Percentiles rank a stretch among this genome's conserved stretches.
Evolutionary conservation across 2,888 invertebrate species (phyloP).

Genomic region (Agrotis puta): DNA sequence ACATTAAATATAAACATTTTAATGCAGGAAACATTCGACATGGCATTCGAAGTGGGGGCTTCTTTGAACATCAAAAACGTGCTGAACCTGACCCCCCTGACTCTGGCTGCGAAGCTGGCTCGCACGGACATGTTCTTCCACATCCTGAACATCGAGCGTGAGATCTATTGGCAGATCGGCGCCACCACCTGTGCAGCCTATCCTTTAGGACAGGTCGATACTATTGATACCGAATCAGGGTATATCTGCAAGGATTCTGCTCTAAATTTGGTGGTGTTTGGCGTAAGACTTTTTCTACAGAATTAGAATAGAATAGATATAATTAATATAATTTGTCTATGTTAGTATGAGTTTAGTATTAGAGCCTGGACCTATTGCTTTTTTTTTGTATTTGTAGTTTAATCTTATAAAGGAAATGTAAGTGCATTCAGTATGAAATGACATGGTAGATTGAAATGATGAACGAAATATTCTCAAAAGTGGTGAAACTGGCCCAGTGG

Average conservation of each 20-base stretch:
- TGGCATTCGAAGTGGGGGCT: conserved; percentile 98
- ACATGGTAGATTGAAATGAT: too few species aligned
- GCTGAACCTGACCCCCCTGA: conserved; percentile 97
- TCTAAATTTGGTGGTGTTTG: conserved; percentile 98
- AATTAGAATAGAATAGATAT: too few species aligned
- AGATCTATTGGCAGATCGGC: conserved; percentile 99
- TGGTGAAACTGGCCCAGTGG: background rate
- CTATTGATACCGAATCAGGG: conserved; percentile 97
- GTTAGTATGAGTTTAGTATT: too few species aligned
- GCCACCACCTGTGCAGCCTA: conserved; percentile 99
- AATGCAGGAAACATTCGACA: conserved; percentile 97
- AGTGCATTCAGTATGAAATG: too few species aligned
- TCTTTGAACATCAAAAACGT: conserved; percentile 96
- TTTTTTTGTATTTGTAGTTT: too few species aligned
- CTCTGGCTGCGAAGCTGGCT: conserved; percentile 97
- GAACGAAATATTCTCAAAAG: too few species aligned
- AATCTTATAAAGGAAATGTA: too few species aligned
- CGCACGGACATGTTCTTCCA: conserved; percentile 99
- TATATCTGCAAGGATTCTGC: conserved; percentile 99
- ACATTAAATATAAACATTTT: background rate
- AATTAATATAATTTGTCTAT: too few species aligned
- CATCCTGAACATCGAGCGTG: conserved; percentile 98
- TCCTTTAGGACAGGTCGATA: conserved; percentile 98
- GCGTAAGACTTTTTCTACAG: conserved; percentile 90
- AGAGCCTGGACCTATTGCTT: too few species aligned